Evolutionary conservation across 2,888 invertebrate genomes (phyloP).

Genomic region (Exocentrus adspersus): DNA sequence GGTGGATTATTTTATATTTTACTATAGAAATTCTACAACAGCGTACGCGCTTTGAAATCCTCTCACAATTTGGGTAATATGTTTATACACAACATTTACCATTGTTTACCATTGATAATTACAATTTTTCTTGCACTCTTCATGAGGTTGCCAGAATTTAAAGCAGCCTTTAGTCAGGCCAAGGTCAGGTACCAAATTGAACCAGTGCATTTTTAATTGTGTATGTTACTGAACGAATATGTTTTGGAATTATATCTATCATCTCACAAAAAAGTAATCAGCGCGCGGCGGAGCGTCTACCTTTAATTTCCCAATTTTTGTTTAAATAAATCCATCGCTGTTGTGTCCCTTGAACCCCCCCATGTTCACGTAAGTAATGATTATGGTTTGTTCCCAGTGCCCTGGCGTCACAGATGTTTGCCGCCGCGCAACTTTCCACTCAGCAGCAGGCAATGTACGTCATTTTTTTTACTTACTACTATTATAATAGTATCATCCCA

Average conservation of each 20-base stretch:
- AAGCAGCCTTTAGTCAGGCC: too few relatives aligned
- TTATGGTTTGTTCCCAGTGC: conserved; percentile 83
- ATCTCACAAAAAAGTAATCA: too few relatives aligned
- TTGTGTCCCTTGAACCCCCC: conserved; percentile 28
- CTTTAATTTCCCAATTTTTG: neutral
- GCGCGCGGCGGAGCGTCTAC: too few relatives aligned
- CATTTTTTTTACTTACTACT: conserved; percentile 49
- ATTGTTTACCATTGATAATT: too few relatives aligned
- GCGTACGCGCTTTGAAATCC: conserved; percentile 9
- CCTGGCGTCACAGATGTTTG: conserved; percentile 97
- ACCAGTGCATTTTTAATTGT: too few relatives aligned
- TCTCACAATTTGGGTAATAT: neutral
- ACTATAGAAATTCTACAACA: conserved; percentile 22
- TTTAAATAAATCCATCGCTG: conserved; percentile 6
- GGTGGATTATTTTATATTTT: conserved; percentile 36
- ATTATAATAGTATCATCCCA: conserved; percentile 26
- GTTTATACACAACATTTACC: too few relatives aligned
- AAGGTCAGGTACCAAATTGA: too few relatives aligned
- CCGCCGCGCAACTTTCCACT: conserved; percentile 89
- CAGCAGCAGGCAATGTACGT: conserved; percentile 96
- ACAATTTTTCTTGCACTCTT: too few relatives aligned
- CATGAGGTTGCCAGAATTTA: too few relatives aligned
- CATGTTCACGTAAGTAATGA: conserved; percentile 53
- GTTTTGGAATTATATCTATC: too few relatives aligned
- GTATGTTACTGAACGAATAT: too few relatives aligned